Percentiles rank a stretch among this genome's conserved stretches.
Conservation (phyloP, 2,888 invertebrate genomes). For the Pharmacophagus antenor region DNA sequence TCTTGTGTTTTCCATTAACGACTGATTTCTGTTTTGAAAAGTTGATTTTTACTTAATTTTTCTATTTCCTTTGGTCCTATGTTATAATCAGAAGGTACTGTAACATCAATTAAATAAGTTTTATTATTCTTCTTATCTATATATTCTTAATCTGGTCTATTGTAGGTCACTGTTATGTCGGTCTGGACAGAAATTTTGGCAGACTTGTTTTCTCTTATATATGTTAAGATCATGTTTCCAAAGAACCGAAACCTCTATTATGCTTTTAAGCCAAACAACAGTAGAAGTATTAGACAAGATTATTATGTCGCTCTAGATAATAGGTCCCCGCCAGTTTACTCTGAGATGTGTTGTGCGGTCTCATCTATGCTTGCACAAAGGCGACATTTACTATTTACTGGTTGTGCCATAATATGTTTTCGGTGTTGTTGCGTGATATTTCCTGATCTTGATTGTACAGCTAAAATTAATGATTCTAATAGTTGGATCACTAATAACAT, state of each 20-base stretch:
- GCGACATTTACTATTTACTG: too few species aligned
- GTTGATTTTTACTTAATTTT: not conserved
- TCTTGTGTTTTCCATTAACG: not conserved
- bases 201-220: constrained; percentile 22
- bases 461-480: too few species aligned
- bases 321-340: too few species aligned
- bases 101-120: not conserved
- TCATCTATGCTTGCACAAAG: too few species aligned
- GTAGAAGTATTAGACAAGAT: too few species aligned
- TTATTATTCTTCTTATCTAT: not conserved
- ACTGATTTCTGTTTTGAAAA: not conserved
- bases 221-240: not conserved
- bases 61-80: not conserved
- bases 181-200: constrained; percentile 31
- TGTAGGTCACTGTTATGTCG: constrained; percentile 30
- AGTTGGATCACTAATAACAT: too few species aligned
- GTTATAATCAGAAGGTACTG: constrained; percentile 5
- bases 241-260: not conserved
- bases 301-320: too few species aligned
- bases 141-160: constrained; percentile 19
- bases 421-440: not conserved
- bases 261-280: too few species aligned
- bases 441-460: not conserved
- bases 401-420: too few species aligned
- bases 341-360: too few species aligned